phyloP scores from a whole-genome alignment of 2,113 vertebrate species.

The Picathartes gymnocephalus region DNA sequence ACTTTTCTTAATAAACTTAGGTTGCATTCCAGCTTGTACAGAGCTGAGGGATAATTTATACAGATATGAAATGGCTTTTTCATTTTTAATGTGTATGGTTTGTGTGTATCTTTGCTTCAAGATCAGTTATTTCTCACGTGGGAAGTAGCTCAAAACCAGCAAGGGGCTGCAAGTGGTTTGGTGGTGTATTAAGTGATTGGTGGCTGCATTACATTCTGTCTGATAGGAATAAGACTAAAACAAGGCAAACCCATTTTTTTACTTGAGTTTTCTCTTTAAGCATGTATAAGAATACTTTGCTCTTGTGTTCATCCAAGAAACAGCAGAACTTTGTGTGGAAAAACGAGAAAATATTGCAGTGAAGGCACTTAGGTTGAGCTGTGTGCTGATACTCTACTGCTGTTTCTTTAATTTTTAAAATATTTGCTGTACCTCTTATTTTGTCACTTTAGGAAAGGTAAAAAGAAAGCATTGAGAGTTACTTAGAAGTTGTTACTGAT shows the following conservation, averaged over 20 bases:
- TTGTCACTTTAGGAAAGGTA: background rate
- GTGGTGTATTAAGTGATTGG: background rate
- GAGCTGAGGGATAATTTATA: background rate
- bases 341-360: background rate
- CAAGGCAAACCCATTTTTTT: background rate
- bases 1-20: slow-evolving; percentile 24
- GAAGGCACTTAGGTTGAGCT: background rate
- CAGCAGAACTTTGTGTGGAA: background rate
- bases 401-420: background rate
- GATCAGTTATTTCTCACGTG: background rate
- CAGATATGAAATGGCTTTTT: slow-evolving; percentile 23
- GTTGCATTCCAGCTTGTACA: background rate
- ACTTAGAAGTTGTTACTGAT: background rate
- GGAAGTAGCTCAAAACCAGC: background rate
- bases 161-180: background rate
- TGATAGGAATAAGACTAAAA: background rate
- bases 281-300: background rate
- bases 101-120: background rate
- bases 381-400: background rate
- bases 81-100: background rate
- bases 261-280: background rate
- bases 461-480: background rate
- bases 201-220: background rate
- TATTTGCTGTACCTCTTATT: background rate
- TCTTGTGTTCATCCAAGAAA: background rate